Conservation (phyloP, 2,113 vertebrate species). For the Cathartes aura region DNA sequence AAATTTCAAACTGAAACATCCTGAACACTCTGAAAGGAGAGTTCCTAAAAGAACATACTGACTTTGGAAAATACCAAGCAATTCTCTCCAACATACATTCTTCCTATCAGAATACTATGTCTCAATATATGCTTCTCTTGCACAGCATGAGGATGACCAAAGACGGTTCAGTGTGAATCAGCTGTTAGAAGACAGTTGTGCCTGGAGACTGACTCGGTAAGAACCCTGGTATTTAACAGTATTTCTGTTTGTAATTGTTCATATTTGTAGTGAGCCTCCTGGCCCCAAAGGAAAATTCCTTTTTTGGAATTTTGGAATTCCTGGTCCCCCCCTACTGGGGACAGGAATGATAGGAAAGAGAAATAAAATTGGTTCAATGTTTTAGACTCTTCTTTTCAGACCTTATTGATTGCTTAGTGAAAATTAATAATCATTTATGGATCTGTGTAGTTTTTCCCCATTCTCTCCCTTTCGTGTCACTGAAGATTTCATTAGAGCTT, state of each 20-base stretch:
- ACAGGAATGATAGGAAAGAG: neutral
- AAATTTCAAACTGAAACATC: neutral
- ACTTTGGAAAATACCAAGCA: conserved; percentile 14
- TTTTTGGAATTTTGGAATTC: too few relatives aligned
- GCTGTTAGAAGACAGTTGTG: conserved; percentile 46
- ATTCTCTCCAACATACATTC: neutral
- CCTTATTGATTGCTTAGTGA: neutral
- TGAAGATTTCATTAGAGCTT: neutral
- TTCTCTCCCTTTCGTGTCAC: neutral
- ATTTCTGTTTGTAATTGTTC: neutral
- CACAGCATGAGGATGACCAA: conserved; percentile 73
- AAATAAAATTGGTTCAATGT: neutral
- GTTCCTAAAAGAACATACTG: neutral
- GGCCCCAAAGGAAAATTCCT: neutral
- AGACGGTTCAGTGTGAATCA: conserved; percentile 51
- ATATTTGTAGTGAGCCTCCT: neutral
- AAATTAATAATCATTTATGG: neutral
- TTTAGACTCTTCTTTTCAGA: neutral
- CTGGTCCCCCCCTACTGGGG: too few relatives aligned
- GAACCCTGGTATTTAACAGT: neutral
- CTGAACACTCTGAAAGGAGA: neutral
- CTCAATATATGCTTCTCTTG: neutral
- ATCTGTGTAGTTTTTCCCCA: neutral
- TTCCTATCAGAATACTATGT: neutral
- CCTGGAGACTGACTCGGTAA: conserved; percentile 71